Percentiles rank a stretch among this genome's conserved stretches.
Evolutionary conservation across 2,113 vertebrate species (phyloP).

Genomic region (Lutjanus erythropterus): DNA sequence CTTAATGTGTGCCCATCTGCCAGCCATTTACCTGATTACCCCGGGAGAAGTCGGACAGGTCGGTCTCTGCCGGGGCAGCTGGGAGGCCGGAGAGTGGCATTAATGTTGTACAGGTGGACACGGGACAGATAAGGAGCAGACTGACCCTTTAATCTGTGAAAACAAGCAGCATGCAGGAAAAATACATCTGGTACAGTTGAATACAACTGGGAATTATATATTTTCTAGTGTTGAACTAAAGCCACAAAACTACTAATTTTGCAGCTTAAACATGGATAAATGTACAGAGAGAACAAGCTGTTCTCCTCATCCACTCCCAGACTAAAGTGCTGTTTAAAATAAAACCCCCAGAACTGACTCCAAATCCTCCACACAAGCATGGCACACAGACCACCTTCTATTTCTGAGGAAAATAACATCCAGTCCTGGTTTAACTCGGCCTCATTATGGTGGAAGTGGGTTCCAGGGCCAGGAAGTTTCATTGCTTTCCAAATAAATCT

Average conservation of each 20-base stretch:
- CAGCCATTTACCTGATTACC: slow-evolving; percentile 81
- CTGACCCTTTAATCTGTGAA: slow-evolving; percentile 29
- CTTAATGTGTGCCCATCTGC: slow-evolving; percentile 72
- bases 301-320: slow-evolving; percentile 38
- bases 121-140: slow-evolving; percentile 47
- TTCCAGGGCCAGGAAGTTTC: slow-evolving; percentile 81
- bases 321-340: slow-evolving; percentile 47
- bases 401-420: slow-evolving; percentile 81
- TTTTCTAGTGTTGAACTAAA: not conserved
- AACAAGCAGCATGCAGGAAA: slow-evolving; percentile 20
- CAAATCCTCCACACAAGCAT: slow-evolving; percentile 51
- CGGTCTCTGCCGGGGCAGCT: slow-evolving; percentile 55
- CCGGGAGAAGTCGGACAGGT: slow-evolving; percentile 52
- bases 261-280: slow-evolving; percentile 5
- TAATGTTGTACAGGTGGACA: slow-evolving; percentile 40
- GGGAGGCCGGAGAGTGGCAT: slow-evolving; percentile 38
- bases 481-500: slow-evolving; percentile 87
- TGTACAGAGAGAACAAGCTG: slow-evolving; percentile 21
- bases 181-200: not conserved
- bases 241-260: not conserved
- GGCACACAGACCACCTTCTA: slow-evolving; percentile 78
- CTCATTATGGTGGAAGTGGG: slow-evolving; percentile 86
- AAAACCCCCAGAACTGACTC: slow-evolving; percentile 40
- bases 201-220: not conserved
- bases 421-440: slow-evolving; percentile 78